Percentiles rank a stretch among this genome's conserved stretches.
These are phyloP conservation scores for Branchipolynoe longqiensis DNA, from an alignment of 2,888 invertebrate species.

Conservation along the genomic window DNA sequence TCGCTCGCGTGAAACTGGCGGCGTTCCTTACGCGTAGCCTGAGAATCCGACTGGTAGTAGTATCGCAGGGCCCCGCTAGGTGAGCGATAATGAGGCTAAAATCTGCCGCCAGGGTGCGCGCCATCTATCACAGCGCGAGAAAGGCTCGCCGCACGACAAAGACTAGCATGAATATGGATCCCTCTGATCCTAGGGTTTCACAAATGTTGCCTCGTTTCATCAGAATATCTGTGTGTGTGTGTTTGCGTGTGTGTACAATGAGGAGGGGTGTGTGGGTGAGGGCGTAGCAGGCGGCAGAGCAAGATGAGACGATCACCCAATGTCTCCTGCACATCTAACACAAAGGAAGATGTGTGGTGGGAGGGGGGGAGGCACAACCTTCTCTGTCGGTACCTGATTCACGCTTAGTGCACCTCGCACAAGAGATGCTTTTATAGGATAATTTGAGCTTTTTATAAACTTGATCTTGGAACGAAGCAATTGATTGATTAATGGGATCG, in stretches of 20 bases:
- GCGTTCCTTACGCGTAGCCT: no score
- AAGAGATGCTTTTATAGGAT: no score
- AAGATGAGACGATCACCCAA: not conserved
- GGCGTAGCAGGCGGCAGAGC: not conserved
- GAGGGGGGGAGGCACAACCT: not conserved
- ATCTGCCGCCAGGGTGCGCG: not conserved
- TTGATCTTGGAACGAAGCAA: no score
- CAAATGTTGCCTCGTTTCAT: not conserved
- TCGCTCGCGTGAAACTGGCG: no score
- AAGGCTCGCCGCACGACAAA: not conserved
- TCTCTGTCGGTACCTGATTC: no score
- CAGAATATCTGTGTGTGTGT: not conserved
- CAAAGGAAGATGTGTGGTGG: not conserved
- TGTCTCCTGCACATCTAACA: not conserved
- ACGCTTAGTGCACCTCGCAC: no score
- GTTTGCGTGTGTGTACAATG: no score
- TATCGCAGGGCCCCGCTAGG: not conserved
- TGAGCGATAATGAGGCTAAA: not conserved
- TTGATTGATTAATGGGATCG: no score
- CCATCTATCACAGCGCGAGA: not conserved
- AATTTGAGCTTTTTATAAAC: no score
- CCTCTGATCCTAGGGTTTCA: not conserved
- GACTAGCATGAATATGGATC: conserved; percentile 16
- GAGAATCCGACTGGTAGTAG: no score
- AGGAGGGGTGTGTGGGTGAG: not conserved